These are phyloP conservation scores for Gobio occitaniae DNA, from an alignment of 2,797 vertebrate genomes.

Conservation along the genomic window DNA sequence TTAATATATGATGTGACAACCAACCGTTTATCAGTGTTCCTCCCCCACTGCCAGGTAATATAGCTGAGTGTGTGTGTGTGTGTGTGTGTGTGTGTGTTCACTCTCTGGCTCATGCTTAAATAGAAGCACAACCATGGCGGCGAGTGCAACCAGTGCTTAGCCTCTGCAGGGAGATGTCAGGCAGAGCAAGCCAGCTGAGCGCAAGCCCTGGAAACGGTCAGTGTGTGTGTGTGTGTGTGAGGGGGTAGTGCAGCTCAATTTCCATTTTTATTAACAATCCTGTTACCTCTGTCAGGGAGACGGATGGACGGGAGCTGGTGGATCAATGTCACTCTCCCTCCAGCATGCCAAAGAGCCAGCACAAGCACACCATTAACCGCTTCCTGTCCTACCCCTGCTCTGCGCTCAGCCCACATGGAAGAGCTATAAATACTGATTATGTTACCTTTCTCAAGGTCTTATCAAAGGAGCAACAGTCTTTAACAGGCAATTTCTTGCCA, in stretches of 20 bases:
- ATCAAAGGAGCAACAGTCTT: slow-evolving; percentile 51
- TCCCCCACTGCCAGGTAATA: slow-evolving; percentile 48
- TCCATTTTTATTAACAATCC: slow-evolving; percentile 86
- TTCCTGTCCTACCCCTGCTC: slow-evolving; percentile 58
- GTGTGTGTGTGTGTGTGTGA: slow-evolving; percentile 12
- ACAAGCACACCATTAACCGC: slow-evolving; percentile 64
- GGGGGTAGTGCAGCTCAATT: slow-evolving; percentile 73
- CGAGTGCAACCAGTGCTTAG: slow-evolving; percentile 34
- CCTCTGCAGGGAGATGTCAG: slow-evolving; percentile 51
- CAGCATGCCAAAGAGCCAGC: slow-evolving; percentile 71
- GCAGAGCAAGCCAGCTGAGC: slow-evolving; percentile 46
- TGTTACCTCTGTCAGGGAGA: slow-evolving; percentile 78
- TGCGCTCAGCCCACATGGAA: slow-evolving; percentile 48
- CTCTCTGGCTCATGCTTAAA: slow-evolving; percentile 23
- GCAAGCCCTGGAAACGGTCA: slow-evolving; percentile 52
- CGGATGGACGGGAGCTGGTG: slow-evolving; percentile 73
- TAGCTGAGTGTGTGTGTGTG: slow-evolving; percentile 53
- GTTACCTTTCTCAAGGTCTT: slow-evolving; percentile 52
- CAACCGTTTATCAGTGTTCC: slow-evolving; percentile 70
- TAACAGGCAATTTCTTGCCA: slow-evolving; percentile 44
- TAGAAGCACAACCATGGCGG: slow-evolving; percentile 41
- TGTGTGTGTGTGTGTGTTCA: slow-evolving; percentile 41
- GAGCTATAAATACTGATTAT: slow-evolving; percentile 53
- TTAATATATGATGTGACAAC: slow-evolving; percentile 66
- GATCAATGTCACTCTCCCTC: slow-evolving; percentile 79